Base-by-base conservation (phyloP, 2,113 vertebrate species). In the Marmota monax region DNA sequence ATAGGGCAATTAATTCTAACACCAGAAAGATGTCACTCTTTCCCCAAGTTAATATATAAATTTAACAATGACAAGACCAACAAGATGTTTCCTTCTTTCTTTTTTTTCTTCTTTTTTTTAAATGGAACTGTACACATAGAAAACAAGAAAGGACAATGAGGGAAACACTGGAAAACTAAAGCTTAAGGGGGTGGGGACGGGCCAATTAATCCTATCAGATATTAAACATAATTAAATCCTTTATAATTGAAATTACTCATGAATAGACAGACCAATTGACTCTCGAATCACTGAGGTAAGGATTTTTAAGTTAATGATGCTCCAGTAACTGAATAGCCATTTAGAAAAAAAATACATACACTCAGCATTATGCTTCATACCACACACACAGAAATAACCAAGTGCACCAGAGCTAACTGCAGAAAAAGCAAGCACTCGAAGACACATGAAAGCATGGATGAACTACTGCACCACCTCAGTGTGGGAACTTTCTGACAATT, bases 151-250 rank as follows among this genome's bases (percentile, higher is more conserved):
- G 22, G 88, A 77, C 5, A 78, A 13, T 53, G 13, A 69, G 23
- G 37, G 79, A 90, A 96, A 87, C 12, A 51, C 6, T 74, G 37
- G 76, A 94, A 96, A 88, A 76, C 37, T 34, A 90, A 88, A 94
- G 29, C n/a, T 72, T 84, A 91, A 87, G 14, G 22, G 61, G 27
- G 20, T 4, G 42, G 14, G 20, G 20, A 29, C 12, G 23, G 29
- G 20, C 14, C 23, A 84, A 84, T 45, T 92, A 63, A 89, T 69
- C 12, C 12, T 84, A 85, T 4, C 16, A 92, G 16, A 88, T 89
- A 79, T 27, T 27, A 92, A 89, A 88, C 20, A 80, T 42, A 82
- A 2, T 58, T 74, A 76, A 80, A 63, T 74, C 29, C 11, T 79
- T 37, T 32, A 37, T 63, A 79, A 80, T 63, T 82, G 74, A 90